Base-by-base conservation (phyloP, 2,113 vertebrate species). In the Labeo rohita region DNA sequence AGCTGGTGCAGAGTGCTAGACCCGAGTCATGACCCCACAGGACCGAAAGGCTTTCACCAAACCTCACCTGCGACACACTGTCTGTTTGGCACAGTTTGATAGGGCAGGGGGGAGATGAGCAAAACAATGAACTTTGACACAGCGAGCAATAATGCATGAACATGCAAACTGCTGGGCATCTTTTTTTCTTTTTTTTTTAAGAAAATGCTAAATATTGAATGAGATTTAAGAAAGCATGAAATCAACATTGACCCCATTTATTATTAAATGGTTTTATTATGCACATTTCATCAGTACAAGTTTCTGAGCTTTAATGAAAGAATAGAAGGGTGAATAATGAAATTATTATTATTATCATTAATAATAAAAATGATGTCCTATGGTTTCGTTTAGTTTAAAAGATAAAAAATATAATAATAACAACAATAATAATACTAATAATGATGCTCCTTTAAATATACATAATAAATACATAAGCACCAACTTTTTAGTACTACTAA, bases 11-110 rank as follows among this genome's bases (percentile, higher is more conserved):
- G 80, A 66, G 63, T 54, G 43, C 65, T 75, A 73, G 21, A 54
- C 83, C n/a, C 21, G 80, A 76, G 59, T 83, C 80, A 54, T 18
- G 59, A 56, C 75, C 59, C 68, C 78, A 49, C 2, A 70, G 85
- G 83, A 90, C 85, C 34, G 0, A n/a, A 86, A 86, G 59, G 86
- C 54, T 89, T 94, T 88, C 88, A 85, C 91, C 85, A 91, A 87
- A 87, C 34, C 80, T 94, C 94, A 93, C 91, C 91, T 91, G 83
- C 87, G 91, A 94, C 90, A 75, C 78, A 77, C 76, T 92, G 80
- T 89, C 86, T 83, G 88, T 72, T 87, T 91, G 93, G 87, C 89
- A 90, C 90, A 92, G 91, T 34, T 36, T 90, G 87, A 85, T 83
- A 28, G 82, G 89, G 90, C 88, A 84, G 74, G 85, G 75, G 3